Conservation (phyloP, 1,140 invertebrate species). For the Liolophura sinensis region DNA sequence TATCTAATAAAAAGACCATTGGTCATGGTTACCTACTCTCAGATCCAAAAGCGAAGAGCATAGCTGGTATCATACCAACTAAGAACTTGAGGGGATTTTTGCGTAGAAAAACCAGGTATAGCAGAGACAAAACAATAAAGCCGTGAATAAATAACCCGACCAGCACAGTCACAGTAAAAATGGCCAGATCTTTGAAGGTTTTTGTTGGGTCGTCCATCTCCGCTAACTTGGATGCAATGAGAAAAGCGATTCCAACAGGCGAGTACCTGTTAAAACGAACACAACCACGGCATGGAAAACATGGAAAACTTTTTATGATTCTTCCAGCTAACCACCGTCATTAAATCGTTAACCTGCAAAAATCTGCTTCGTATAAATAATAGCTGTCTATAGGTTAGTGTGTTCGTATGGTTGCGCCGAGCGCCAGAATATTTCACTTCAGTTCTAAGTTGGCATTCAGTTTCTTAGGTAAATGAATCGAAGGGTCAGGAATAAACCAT, state of each 20-base stretch:
- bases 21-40: conserved; percentile 29
- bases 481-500: no score
- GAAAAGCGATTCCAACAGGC: conserved; percentile 87
- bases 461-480: no score
- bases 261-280: conserved; percentile 71
- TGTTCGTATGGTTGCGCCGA: no score
- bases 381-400: no score
- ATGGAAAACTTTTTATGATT: conserved; percentile 22
- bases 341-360: no score
- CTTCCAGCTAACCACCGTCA: no score
- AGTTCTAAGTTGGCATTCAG: no score
- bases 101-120: conserved; percentile 47
- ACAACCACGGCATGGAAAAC: conserved; percentile 45
- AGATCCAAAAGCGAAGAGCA: conserved; percentile 54
- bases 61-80: conserved; percentile 43
- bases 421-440: no score
- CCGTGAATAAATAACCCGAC: conserved; percentile 50
- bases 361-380: no score
- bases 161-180: conserved; percentile 53
- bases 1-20: neutral
- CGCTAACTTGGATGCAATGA: conserved; percentile 86
- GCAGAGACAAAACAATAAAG: conserved; percentile 46
- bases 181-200: conserved; percentile 40
- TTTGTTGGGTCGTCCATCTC: conserved; percentile 72
- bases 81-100: conserved; percentile 51